Percentiles rank a stretch among this genome's conserved stretches.
Evolutionary conservation across 2,113 vertebrate species (phyloP).

Genomic region (Pygoscelis antarcticus): DNA sequence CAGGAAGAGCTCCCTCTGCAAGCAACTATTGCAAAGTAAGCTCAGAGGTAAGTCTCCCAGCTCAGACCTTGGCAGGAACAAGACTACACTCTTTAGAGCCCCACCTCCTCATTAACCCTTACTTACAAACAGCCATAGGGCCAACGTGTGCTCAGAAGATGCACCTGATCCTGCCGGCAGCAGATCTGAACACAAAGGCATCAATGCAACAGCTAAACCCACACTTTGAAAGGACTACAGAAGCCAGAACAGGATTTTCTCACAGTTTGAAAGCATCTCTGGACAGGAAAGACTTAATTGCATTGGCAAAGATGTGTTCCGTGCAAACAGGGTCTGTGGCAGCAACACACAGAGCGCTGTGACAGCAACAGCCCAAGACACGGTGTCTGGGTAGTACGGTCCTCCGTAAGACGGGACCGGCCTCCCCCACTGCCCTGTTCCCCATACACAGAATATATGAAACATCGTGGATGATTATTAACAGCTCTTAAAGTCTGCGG

Average conservation of each 20-base stretch:
- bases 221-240: background rate
- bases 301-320: background rate
- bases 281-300: background rate
- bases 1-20: background rate
- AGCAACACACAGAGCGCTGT: fast-evolving
- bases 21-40: background rate
- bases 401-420: background rate
- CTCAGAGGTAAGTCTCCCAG: background rate
- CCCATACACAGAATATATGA: background rate
- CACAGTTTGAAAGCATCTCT: background rate
- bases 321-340: background rate
- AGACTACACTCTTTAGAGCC: background rate
- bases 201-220: background rate
- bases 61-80: background rate
- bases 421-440: background rate
- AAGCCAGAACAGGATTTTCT: background rate
- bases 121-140: background rate
- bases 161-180: background rate
- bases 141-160: background rate
- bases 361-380: background rate
- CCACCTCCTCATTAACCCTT: background rate
- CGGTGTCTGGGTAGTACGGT: fast-evolving
- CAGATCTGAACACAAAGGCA: background rate
- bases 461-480: background rate
- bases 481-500: background rate